Evolutionary conservation across 2,113 vertebrate species (phyloP), one percentile per base, ranked within the genome.

Genomic region (Pterocles gutturalis): DNA sequence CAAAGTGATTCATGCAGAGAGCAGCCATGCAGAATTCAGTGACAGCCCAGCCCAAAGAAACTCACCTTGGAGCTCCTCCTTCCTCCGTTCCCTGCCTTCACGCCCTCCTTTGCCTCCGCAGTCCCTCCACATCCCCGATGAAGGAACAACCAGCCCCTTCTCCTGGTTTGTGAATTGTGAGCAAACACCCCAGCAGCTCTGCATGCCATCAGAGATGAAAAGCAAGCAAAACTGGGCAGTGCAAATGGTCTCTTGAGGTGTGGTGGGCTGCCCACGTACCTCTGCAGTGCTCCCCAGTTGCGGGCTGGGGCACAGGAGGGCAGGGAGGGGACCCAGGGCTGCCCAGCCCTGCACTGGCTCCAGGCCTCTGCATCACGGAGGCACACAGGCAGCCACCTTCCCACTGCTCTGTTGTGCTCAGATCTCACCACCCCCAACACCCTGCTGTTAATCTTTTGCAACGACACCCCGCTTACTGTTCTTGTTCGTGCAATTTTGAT

Each of bases 281-380:
- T 66, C 76, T 80, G 21, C 5, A 5, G 26, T 38, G 51, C 17
- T 79, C 71, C 78, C 20, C 25, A 71, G 53, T 33, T 1, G 0
- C 10, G 22, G 49, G 5, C 14, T 12, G 70, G 28, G 33, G 65
- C 28, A 20, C 0, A 1, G 31, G 17, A 83, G 12, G 25, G 17
- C 3, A 25, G 41, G 26, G 36, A 72, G 53, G 18, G 48, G 11
- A 25, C 4, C 17, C 12, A 3, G 33, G 7, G 8, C 13, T 75
- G 36, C 24, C 31, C 22, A 38, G 26, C 45, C 18, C 45, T 54
- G 24, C 24, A 14, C 26, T 10, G 25, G 41, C 38, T 41, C 60
- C 65, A 46, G 45, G 25, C n/a, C 43, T 8, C 33, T 9, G 26
- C 6, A 12, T 7, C 10, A 7, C 11, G 22, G 25, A n/a, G 43